Evolutionary conservation across 2,888 invertebrate species (phyloP).

Genomic region (Theretra japonica): DNA sequence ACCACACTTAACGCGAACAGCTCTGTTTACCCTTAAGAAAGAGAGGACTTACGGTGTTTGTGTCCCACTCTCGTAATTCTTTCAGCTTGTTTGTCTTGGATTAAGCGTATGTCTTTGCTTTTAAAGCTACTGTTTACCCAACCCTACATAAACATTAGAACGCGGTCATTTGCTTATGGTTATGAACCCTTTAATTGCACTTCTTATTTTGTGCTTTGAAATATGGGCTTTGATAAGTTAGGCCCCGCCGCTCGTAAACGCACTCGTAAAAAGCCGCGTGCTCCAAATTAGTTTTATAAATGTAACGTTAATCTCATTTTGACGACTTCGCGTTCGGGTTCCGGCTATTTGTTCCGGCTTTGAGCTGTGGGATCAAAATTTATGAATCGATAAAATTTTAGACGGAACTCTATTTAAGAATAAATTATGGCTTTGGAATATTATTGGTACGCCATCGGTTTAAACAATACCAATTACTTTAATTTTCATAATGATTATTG

Average conservation of each 20-base stretch:
- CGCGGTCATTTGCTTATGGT: constrained; percentile 72
- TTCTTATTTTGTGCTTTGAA: constrained; percentile 76
- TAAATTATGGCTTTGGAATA: not conserved
- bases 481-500: no score
- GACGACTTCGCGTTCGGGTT: not conserved
- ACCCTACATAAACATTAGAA: constrained; percentile 77
- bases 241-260: constrained; percentile 67
- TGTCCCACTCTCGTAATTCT: constrained; percentile 77
- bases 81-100: constrained; percentile 80
- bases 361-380: constrained; percentile 29
- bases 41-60: constrained; percentile 68
- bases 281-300: constrained; percentile 60
- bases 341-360: not conserved
- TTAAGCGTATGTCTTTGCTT: constrained; percentile 82
- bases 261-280: constrained; percentile 57
- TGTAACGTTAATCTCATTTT: constrained; percentile 61
- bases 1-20: constrained; percentile 70
- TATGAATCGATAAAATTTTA: not conserved
- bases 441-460: no score
- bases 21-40: constrained; percentile 69
- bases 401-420: not conserved
- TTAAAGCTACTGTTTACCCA: constrained; percentile 80
- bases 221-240: constrained; percentile 71
- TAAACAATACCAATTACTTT: no score
- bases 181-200: constrained; percentile 78